Conservation (phyloP, 1,140 invertebrate genomes). For the Drosophila rhopaloa region DNA sequence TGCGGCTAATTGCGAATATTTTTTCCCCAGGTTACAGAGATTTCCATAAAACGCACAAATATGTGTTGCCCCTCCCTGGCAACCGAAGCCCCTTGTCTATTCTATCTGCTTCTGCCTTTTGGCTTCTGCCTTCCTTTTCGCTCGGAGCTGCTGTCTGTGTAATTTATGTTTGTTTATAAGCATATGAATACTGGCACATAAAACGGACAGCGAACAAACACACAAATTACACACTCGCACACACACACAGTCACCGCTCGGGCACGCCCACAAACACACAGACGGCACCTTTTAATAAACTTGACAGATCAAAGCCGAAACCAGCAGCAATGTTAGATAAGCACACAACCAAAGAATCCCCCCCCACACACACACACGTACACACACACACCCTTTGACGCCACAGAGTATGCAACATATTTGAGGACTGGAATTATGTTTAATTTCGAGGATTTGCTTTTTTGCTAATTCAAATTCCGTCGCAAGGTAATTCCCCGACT, state of each 20-base stretch:
- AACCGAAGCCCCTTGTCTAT: too few relatives aligned
- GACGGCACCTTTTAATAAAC: conserved; percentile 61
- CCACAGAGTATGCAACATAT: conserved; percentile 2
- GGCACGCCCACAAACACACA: neutral
- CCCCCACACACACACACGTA: neutral
- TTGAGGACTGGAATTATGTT: conserved; percentile 36
- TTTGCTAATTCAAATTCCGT: conserved; percentile 1
- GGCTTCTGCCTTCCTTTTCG: too few relatives aligned
- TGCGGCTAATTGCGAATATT: conserved; percentile 67
- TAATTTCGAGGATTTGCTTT: conserved; percentile 29
- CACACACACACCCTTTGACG: neutral
- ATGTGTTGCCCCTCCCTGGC: neutral
- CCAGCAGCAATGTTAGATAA: conserved; percentile 51
- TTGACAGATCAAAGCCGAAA: conserved; percentile 50
- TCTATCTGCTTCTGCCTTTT: too few relatives aligned
- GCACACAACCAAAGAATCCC: neutral
- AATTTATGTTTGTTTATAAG: conserved; percentile 80
- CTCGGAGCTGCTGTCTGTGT: conserved; percentile 37
- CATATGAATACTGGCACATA: conserved; percentile 59
- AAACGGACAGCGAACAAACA: conserved; percentile 49
- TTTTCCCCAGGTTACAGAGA: conserved; percentile 59
- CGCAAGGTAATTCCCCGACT: conserved; percentile 2
- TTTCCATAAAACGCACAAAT: conserved; percentile 62
- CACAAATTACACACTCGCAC: conserved; percentile 47
- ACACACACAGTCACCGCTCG: conserved; percentile 5